These are phyloP conservation scores for Saturnia japonica DNA, from an alignment of 2,888 invertebrate species.

Conservation along the genomic window DNA sequence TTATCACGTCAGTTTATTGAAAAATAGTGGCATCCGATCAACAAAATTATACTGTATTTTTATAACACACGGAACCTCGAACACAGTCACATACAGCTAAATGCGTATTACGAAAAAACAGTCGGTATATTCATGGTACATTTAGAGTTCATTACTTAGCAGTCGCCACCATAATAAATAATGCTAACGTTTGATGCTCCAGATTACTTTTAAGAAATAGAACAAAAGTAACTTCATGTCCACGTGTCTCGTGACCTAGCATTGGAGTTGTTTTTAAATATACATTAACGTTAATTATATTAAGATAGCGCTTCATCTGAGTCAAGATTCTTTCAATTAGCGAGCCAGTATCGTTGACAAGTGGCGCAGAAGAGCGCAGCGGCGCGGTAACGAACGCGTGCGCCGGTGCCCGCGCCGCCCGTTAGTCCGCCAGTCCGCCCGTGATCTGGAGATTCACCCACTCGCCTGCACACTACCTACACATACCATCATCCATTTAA, in stretches of 20 bases:
- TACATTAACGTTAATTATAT: slow-evolving; percentile 50
- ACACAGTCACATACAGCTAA: too few species aligned
- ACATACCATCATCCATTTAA: slow-evolving; percentile 16
- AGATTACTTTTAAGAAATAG: neutral
- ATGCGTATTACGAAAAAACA: too few species aligned
- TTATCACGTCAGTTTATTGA: too few species aligned
- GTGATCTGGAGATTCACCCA: slow-evolving; percentile 42
- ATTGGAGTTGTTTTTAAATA: neutral
- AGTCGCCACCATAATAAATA: neutral
- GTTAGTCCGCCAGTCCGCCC: slow-evolving; percentile 60
- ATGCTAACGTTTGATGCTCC: neutral
- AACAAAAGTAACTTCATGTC: neutral
- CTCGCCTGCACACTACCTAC: slow-evolving; percentile 27
- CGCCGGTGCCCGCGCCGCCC: slow-evolving; percentile 35
- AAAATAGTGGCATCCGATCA: too few species aligned
- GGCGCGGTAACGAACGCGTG: slow-evolving; percentile 36
- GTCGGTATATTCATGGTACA: too few species aligned
- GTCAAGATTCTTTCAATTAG: slow-evolving; percentile 65
- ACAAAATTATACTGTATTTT: too few species aligned
- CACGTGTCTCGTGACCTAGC: neutral
- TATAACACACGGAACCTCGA: too few species aligned
- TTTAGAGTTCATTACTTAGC: too few species aligned
- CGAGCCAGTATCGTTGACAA: slow-evolving; percentile 42
- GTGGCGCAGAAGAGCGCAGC: slow-evolving; percentile 44
- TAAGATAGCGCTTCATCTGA: slow-evolving; percentile 43